phyloP scores from a whole-genome alignment of 2,888 invertebrate species.

The Cosmia trapezina region DNA sequence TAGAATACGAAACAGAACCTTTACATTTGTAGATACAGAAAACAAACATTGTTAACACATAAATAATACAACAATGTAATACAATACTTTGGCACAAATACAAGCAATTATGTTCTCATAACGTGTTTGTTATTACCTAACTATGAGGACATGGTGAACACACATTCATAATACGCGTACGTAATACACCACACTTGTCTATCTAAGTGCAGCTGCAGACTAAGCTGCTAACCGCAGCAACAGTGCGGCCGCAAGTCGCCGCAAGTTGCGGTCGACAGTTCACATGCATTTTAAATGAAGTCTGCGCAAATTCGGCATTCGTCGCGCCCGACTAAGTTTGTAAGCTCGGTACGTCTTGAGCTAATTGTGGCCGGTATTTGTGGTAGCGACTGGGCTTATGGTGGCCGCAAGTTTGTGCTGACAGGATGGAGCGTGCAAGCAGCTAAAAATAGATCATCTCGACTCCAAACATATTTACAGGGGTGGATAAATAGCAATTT shows the following conservation, averaged over 20 bases:
- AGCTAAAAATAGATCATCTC: background rate
- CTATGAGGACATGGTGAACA: slow-evolving; percentile 35
- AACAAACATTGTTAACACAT: slow-evolving; percentile 46
- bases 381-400: slow-evolving; percentile 13
- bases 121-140: slow-evolving; percentile 59
- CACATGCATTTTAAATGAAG: slow-evolving; percentile 59
- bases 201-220: slow-evolving; percentile 49
- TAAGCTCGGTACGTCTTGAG: slow-evolving; percentile 34
- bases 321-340: slow-evolving; percentile 43
- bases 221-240: slow-evolving; percentile 40
- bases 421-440: background rate
- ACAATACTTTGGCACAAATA: slow-evolving; percentile 56
- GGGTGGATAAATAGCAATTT: background rate
- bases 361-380: slow-evolving; percentile 41
- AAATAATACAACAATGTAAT: slow-evolving; percentile 50
- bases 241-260: slow-evolving; percentile 39
- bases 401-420: slow-evolving; percentile 9
- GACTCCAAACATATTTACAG: background rate
- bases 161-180: background rate
- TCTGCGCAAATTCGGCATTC: slow-evolving; percentile 51
- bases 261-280: slow-evolving; percentile 51
- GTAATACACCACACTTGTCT: background rate
- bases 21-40: slow-evolving; percentile 29
- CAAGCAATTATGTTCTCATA: slow-evolving; percentile 56
- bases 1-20: slow-evolving; percentile 5